Base-by-base conservation (phyloP, 2,888 invertebrate species). In the Carpatolechia fugitivella region DNA sequence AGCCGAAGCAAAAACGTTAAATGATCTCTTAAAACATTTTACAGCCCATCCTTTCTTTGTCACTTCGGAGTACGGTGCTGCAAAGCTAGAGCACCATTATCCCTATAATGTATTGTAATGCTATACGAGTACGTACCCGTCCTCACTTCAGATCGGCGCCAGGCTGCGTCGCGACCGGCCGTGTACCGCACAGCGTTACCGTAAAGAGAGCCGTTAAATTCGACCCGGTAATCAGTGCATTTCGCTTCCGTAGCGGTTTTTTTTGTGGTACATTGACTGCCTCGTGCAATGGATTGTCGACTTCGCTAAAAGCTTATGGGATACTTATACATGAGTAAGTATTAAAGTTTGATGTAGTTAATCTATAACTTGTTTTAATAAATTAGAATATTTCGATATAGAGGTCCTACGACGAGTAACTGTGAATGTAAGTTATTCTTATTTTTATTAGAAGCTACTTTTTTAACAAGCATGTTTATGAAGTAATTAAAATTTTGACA, bases 111-210 rank as follows among this genome's bases (percentile, higher is more conserved):
- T 56, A 59, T 56, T 48, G 53, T 53, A 56, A 56, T 56, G 52
- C 24, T 48, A 44, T 46, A 50, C 47, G 51, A 52, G 49, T 52
- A n/a, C n/a, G n/a, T n/a, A n/a, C 7, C 56, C 57, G 60, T 60
- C 51, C 47, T 31, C 50, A 36, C 47, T 48, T 59, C 72, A 74
- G 72, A 75, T 60, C 60, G 69, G 65, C 71, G 70, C 67, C 62
- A 63, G 67, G 60, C 60, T 53, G 68, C 69, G 70, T 62, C 68
- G 59, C 24, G 66, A 40, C 29, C 65, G 63, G 69, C 63, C 74
- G 74, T 58, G 63, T 65, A 44, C 44, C n/a, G n/a, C n/a, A 41
- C 31, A 36, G 29, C 54, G 49, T 46, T 38, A 50, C 46, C 30
- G 49, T 55, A 57, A 44, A 44, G 36, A 29, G 38, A 13, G 10